Evolutionary conservation across 2,797 vertebrate species (phyloP).

Genomic region (Phaenicophaeus curvirostris): DNA sequence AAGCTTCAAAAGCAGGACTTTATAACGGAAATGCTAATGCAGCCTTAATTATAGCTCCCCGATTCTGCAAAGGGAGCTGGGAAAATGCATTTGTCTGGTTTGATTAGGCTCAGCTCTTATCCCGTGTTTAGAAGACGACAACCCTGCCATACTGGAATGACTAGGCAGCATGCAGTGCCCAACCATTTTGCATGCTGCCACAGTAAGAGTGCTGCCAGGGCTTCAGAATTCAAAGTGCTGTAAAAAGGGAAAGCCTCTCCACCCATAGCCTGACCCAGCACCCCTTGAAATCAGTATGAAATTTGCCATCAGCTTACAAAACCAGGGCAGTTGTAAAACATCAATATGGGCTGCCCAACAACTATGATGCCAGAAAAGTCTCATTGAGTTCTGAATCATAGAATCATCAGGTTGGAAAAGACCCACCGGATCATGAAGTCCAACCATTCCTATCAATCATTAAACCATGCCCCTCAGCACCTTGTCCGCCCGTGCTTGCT

Average conservation of each 20-base stretch:
- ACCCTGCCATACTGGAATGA: background rate
- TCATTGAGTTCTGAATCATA: background rate
- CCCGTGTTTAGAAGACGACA: background rate
- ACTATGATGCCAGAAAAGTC: background rate
- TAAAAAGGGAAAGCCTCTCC: background rate
- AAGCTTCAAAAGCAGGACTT: background rate
- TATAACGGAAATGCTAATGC: background rate
- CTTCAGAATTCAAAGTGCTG: background rate
- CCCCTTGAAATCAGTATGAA: background rate
- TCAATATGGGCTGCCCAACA: background rate
- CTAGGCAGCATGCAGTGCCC: background rate
- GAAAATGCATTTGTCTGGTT: constrained; percentile 23
- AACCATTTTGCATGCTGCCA: background rate
- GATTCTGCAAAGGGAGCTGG: background rate
- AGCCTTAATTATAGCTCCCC: background rate
- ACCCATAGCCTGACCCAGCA: background rate
- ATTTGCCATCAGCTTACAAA: background rate
- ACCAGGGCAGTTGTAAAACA: background rate
- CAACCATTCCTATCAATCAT: no score
- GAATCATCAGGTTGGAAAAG: no score
- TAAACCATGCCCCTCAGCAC: no score
- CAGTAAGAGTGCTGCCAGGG: no score
- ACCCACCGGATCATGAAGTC: no score
- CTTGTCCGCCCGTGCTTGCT: no score
- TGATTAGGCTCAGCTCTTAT: constrained; percentile 23